Conservation (phyloP, 2,888 invertebrate genomes). For the Dicyrtoma fusca region DNA sequence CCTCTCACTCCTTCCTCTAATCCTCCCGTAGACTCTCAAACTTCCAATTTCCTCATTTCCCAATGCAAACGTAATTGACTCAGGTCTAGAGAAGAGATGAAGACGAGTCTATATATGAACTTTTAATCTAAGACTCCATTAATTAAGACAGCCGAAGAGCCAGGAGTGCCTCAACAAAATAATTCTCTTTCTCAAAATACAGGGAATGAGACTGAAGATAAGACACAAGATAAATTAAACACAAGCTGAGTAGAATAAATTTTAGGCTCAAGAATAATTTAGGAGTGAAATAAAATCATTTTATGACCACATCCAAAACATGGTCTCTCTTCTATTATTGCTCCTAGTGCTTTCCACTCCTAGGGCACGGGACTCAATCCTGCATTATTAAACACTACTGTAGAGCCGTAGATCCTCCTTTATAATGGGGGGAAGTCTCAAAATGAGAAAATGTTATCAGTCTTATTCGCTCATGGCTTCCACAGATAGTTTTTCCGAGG, state of each 20-base stretch:
- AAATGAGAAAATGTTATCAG: slow-evolving; percentile 34
- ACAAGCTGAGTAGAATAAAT: slow-evolving; percentile 10
- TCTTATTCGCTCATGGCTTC: slow-evolving; percentile 9
- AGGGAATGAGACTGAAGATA: neutral
- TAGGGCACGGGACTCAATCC: slow-evolving; percentile 6
- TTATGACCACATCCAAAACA: slow-evolving; percentile 26
- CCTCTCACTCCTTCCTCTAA: too few relatives aligned
- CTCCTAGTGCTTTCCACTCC: too few relatives aligned
- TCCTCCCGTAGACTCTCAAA: too few relatives aligned
- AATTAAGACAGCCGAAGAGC: neutral
- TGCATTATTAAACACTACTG: slow-evolving; percentile 9
- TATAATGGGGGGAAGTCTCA: slow-evolving; percentile 5
- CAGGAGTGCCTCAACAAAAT: too few relatives aligned
- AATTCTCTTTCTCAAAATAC: neutral
- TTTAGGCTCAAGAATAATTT: slow-evolving; percentile 18
- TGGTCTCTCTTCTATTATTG: neutral
- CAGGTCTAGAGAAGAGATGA: too few relatives aligned
- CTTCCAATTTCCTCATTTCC: too few relatives aligned
- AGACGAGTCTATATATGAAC: too few relatives aligned
- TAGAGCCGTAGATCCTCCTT: neutral
- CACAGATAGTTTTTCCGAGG: too few relatives aligned
- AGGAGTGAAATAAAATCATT: slow-evolving; percentile 24
- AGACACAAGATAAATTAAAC: slow-evolving; percentile 3
- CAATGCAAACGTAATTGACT: too few relatives aligned
- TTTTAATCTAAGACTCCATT: neutral